Percentiles rank a stretch among this genome's conserved stretches.
phyloP scores from a whole-genome alignment of 2,888 invertebrate genomes.

The Julus scandinavius region DNA sequence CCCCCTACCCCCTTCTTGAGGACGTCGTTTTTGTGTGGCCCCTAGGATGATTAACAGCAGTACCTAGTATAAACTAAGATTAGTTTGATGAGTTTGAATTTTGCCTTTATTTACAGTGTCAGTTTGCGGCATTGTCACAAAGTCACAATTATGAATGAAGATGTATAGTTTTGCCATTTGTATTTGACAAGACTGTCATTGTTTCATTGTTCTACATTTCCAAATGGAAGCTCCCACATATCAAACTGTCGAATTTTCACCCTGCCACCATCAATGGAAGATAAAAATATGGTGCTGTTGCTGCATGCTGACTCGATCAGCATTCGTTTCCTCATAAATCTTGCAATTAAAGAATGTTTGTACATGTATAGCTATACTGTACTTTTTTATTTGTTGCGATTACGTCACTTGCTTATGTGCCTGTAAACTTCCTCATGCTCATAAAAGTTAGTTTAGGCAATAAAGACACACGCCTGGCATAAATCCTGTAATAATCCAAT shows the following conservation, averaged over 20 bases:
- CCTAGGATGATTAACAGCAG: too few relatives aligned
- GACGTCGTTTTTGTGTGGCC: too few relatives aligned
- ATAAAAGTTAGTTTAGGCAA: background rate
- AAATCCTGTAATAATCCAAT: constrained; percentile 30
- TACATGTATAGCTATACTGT: background rate
- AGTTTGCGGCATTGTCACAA: too few relatives aligned
- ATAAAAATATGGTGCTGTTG: background rate
- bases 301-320: background rate
- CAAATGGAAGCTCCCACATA: background rate
- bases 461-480: background rate
- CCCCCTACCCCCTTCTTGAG: too few relatives aligned
- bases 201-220: background rate
- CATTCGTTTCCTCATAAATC: background rate
- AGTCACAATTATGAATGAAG: too few relatives aligned
- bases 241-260: background rate
- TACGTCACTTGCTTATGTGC: background rate
- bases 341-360: background rate
- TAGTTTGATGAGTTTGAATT: too few relatives aligned
- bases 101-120: too few relatives aligned
- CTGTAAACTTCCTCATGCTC: background rate
- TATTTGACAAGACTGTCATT: background rate
- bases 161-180: too few relatives aligned
- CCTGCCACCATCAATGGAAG: background rate
- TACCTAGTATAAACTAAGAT: too few relatives aligned
- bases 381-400: background rate